Base-by-base conservation (phyloP, 2,888 invertebrate species). In the Dolichopus griseipennis region DNA sequence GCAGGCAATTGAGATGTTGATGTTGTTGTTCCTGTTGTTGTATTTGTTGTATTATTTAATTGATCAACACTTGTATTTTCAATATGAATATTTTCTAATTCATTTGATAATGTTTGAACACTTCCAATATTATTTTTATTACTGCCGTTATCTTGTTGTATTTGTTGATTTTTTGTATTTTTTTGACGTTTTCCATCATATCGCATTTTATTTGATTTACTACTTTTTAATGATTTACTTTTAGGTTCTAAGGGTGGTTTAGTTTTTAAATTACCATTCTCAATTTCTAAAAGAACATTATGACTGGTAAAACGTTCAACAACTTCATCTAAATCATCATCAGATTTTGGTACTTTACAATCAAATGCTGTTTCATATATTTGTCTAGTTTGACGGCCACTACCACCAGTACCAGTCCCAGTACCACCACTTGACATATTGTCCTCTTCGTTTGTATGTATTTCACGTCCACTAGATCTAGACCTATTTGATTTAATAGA, bases 301-400 rank as follows among this genome's bases (percentile, higher is more conserved):
- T 92, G 92, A 77, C 92, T 92, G 73, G 90, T 89, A 71, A 92
- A 88, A 70, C 90, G 87, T 75, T 92, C 92, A 67, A 92, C 87
- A 67, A 92, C 87, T 76, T 92, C 92, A 77, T 92, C 85, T 74
- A 92, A 90, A 73, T 88, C 88, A 75, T 90, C 89, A 74, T 90
- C 89, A 10, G 92, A 92, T 72, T 90, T 88, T 77, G 88, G 89
- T 76, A 92, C 88, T 81, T 91, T 91, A 81, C 92, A 92, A 81
- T 93, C 93, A 81, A 93, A 93, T 69, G 93, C 93, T 68, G 93
- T 93, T 82, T 93, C 93, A 80, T 93, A 93, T 68, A 93, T 86
- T 82, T 91, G 91, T 76, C 91, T 86, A 79, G 86, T 85, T 69
- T 88, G 84, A 64, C 71, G 70, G 41, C 75, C 74, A 18, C 64